Evolutionary conservation across 2,113 vertebrate species (phyloP), one percentile per base, ranked within the genome.

Genomic region (Poeciliopsis occidentalis): DNA sequence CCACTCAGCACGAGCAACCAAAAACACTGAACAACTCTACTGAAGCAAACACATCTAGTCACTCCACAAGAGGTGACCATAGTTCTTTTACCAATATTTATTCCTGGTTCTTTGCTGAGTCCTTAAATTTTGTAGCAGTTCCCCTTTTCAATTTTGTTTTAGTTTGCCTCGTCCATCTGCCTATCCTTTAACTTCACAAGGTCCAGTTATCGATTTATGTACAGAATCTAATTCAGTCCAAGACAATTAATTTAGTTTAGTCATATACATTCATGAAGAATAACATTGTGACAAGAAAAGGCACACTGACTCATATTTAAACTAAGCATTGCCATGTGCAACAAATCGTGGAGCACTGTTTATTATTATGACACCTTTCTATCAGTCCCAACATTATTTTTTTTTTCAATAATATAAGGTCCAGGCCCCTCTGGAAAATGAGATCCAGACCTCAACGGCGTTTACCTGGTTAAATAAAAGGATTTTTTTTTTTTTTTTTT

Each of bases 11-110:
- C 60, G 24, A 57, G 51, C 51, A 24, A 2, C 22, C 19, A 54
- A 77, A 60, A 85, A 71, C 80, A 37, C 71, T 29, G 8, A 78
- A 75, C 6, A 74, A 70, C 47, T 60, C 30, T 65, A 63, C 32
- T 29, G 15, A 39, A n/a, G 51, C n/a, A 32, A 81, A 62, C n/a
- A 31, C 30, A 44, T 17, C 30, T 12, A 64, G 34, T 41, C 63
- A 41, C 32, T 31, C 31, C 4, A 61, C 7, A 37, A 44, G 15
- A 1, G 15, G 31, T 60, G 24, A 31, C 57, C 10, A 72, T 34
- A 24, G 34, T 64, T 75, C 32, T 60, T 71, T 84, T 67, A 47
- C 12, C 17, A 31, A 11, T 44, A 22, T 64, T 73, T 30, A 64
- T 64, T 22, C 64, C 2, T 26, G 24, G 12, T n/a, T 29, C 10